Evolutionary conservation across 1,140 invertebrate species (phyloP).

Genomic region (Idris sp.): DNA sequence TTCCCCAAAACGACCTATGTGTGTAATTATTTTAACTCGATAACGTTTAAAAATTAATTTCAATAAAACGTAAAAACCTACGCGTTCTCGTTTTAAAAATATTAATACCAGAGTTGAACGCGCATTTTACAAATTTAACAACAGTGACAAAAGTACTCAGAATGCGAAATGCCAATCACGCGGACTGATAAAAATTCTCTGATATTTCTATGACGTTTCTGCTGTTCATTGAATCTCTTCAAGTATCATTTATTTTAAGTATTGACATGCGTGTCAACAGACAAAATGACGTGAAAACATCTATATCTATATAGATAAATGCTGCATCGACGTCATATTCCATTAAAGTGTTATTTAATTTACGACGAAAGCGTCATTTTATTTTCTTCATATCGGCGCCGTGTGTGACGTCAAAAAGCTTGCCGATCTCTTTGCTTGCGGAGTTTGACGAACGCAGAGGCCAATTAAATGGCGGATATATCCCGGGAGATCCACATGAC

Average conservation of each 20-base stretch:
- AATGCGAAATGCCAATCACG: slow-evolving; percentile 27
- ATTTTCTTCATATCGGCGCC: slow-evolving; percentile 31
- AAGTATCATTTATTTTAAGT: slow-evolving; percentile 50
- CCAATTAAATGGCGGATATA: slow-evolving; percentile 51
- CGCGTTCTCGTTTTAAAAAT: too few relatives aligned
- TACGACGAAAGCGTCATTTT: slow-evolving; percentile 44
- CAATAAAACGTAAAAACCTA: too few relatives aligned
- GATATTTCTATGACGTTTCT: slow-evolving; percentile 39
- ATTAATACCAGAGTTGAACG: slow-evolving; percentile 1
- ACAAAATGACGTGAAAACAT: slow-evolving; percentile 20
- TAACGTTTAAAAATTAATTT: too few relatives aligned
- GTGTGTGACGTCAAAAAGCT: slow-evolving; percentile 25
- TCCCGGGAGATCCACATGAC: slow-evolving; percentile 33
- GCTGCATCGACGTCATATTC: slow-evolving; percentile 24
- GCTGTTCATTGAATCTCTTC: slow-evolving; percentile 37
- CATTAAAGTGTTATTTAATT: slow-evolving; percentile 50
- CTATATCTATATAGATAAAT: slow-evolving; percentile 27
- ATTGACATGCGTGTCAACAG: slow-evolving; percentile 37
- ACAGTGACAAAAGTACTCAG: slow-evolving; percentile 3
- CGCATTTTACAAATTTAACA: not conserved
- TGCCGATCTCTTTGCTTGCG: too few relatives aligned
- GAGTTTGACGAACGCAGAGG: slow-evolving; percentile 23
- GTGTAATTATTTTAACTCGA: too few relatives aligned
- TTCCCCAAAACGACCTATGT: too few relatives aligned
- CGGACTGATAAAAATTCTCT: slow-evolving; percentile 22